These are phyloP conservation scores for Masnerella sp. DNA, from an alignment of 2,888 invertebrate genomes.

Conservation along the genomic window DNA sequence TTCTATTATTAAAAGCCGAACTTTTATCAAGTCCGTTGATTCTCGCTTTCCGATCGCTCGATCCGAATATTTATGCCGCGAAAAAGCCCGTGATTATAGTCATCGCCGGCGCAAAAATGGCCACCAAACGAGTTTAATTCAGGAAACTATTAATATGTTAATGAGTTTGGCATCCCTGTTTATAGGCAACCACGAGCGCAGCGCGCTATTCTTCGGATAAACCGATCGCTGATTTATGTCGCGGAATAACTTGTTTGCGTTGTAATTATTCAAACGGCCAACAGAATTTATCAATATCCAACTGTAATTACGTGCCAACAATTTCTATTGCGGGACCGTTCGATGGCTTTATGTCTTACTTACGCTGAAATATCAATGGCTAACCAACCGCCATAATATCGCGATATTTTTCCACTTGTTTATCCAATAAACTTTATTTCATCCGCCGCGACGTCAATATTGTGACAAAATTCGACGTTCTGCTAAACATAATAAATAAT, in stretches of 20 bases:
- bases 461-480: too few species aligned
- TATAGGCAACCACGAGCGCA: conserved; percentile 43
- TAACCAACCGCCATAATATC: neutral
- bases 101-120: conserved; percentile 21
- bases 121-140: conserved; percentile 48
- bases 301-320: conserved; percentile 19
- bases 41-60: conserved; percentile 4
- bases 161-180: conserved; percentile 39
- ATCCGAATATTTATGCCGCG: conserved; percentile 26
- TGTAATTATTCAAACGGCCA: conserved; percentile 25
- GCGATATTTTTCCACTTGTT: neutral
- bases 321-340: conserved; percentile 10
- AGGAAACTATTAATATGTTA: conserved; percentile 58
- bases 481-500: too few species aligned
- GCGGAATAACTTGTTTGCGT: conserved; percentile 36
- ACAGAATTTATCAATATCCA: conserved; percentile 21
- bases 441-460: too few species aligned
- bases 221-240: conserved; percentile 34
- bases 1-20: conserved; percentile 34
- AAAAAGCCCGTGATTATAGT: conserved; percentile 33
- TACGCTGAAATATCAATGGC: too few species aligned
- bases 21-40: neutral
- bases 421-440: too few species aligned
- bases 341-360: conserved; percentile 7
- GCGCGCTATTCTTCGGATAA: conserved; percentile 31